Percentiles rank a stretch among this genome's conserved stretches.
These are phyloP conservation scores for Plagiodera versicolora DNA, from an alignment of 2,888 invertebrate species.

Conservation along the genomic window DNA sequence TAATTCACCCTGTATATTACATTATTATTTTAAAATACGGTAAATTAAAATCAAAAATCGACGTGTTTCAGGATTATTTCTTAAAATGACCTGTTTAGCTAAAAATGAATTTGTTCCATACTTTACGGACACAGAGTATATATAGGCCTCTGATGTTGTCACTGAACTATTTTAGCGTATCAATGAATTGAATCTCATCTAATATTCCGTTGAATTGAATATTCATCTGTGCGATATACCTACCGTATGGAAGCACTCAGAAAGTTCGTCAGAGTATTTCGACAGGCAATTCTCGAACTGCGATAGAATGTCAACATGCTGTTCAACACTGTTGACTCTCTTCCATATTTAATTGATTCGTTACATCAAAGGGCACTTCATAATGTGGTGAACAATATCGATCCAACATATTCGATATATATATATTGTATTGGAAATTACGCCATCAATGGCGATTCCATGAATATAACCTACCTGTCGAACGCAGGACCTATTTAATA, in stretches of 20 bases:
- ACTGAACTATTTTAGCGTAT: too few relatives aligned
- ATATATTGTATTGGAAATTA: not conserved
- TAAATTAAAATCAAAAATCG: too few relatives aligned
- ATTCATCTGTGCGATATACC: slow-evolving; percentile 10
- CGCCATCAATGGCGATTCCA: not conserved
- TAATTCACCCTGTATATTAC: too few relatives aligned
- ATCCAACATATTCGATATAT: slow-evolving; percentile 10
- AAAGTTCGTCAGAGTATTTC: slow-evolving; percentile 16
- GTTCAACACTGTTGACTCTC: slow-evolving; percentile 17
- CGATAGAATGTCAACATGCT: slow-evolving; percentile 16
- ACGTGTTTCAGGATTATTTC: too few relatives aligned
- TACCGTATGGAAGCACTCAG: slow-evolving; percentile 13
- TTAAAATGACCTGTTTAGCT: too few relatives aligned
- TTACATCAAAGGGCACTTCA: slow-evolving; percentile 16
- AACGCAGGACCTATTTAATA: too few relatives aligned
- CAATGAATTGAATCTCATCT: not conserved
- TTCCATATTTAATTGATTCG: slow-evolving; percentile 17
- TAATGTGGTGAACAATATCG: slow-evolving; percentile 12
- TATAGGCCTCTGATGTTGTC: too few relatives aligned
- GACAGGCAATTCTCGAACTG: slow-evolving; percentile 20
- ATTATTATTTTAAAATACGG: too few relatives aligned
- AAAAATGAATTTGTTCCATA: too few relatives aligned
- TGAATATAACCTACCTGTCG: not conserved
- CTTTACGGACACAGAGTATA: too few relatives aligned
- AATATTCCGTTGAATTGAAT: slow-evolving; percentile 11